phyloP scores from a whole-genome alignment of 92 coral and sea anemone genomes.

The Scolanthus callimorphus region DNA sequence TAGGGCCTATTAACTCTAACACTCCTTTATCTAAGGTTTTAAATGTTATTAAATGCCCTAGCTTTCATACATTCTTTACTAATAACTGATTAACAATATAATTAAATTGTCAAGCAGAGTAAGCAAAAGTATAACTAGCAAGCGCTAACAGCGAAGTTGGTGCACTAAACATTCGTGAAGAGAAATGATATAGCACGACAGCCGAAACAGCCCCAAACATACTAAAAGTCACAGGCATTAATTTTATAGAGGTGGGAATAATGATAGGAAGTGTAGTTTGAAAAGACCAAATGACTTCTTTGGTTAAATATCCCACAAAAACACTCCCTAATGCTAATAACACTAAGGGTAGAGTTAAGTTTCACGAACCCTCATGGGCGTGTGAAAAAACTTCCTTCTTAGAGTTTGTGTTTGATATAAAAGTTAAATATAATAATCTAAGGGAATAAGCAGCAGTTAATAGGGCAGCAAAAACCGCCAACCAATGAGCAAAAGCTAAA shows the following conservation, averaged over 20 bases:
- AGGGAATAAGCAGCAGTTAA: conserved; percentile 75
- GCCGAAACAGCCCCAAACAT: conserved; percentile 50
- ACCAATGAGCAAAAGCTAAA: conserved; percentile 74
- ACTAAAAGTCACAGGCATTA: conserved; percentile 63
- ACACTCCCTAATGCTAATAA: conserved; percentile 73
- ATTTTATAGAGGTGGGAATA: conserved; percentile 47
- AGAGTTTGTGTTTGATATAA: conserved; percentile 66
- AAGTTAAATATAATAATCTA: conserved; percentile 68
- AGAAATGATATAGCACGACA: conserved; percentile 58
- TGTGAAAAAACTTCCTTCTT: conserved; percentile 52
- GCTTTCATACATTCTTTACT: conserved; percentile 59
- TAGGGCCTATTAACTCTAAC: conserved; percentile 81
- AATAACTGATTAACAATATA: conserved; percentile 62
- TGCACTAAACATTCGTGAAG: conserved; percentile 41
- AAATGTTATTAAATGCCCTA: conserved; percentile 67
- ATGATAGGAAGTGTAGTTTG: conserved; percentile 47
- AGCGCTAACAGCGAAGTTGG: conserved; percentile 46
- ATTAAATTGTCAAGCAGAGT: conserved; percentile 82
- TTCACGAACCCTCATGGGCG: conserved; percentile 67
- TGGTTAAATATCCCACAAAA: conserved; percentile 69
- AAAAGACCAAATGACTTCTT: conserved; percentile 61
- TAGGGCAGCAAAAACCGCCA: conserved; percentile 63
- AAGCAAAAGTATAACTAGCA: conserved; percentile 65
- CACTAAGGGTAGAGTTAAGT: conserved; percentile 51
- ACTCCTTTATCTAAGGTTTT: conserved; percentile 68